These are phyloP conservation scores for Eupithecia centaureata DNA, from an alignment of 2,888 invertebrate species.

Conservation along the genomic window DNA sequence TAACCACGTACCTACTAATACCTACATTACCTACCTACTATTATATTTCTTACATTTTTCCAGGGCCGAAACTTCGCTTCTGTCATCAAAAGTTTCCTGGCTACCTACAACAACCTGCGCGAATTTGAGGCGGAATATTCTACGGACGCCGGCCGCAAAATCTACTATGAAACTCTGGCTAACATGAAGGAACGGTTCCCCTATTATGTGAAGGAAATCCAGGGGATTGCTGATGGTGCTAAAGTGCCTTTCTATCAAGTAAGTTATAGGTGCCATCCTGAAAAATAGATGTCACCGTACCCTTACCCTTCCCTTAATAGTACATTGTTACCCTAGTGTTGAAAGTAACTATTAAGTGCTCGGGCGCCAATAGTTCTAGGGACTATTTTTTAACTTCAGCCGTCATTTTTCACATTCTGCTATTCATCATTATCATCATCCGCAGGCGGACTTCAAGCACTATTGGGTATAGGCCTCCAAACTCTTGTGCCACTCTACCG, in stretches of 20 bases:
- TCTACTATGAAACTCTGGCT: slow-evolving; percentile 90
- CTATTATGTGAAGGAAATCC: slow-evolving; percentile 91
- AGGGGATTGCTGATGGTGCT: slow-evolving; percentile 94
- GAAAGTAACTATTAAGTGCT: too few relatives aligned
- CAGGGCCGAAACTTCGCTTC: slow-evolving; percentile 92
- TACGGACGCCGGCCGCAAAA: slow-evolving; percentile 86
- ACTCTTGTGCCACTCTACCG: too few relatives aligned
- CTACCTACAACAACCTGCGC: slow-evolving; percentile 85
- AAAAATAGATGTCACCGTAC: too few relatives aligned
- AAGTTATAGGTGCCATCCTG: slow-evolving; percentile 46
- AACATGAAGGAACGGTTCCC: slow-evolving; percentile 89
- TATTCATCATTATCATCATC: too few relatives aligned
- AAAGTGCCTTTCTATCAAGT: slow-evolving; percentile 93
- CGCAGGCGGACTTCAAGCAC: too few relatives aligned
- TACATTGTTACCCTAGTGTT: too few relatives aligned
- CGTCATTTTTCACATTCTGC: too few relatives aligned
- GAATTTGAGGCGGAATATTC: slow-evolving; percentile 88
- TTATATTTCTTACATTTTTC: slow-evolving; percentile 32
- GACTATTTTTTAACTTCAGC: too few relatives aligned
- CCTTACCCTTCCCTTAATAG: too few relatives aligned
- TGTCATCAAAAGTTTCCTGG: slow-evolving; percentile 88
- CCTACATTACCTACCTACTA: too few relatives aligned
- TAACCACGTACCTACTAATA: background rate
- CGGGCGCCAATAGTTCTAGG: too few relatives aligned
- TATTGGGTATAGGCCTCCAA: too few relatives aligned